Evolutionary conservation across 2,888 invertebrate species (phyloP).

Genomic region (Heliconius ethilla): DNA sequence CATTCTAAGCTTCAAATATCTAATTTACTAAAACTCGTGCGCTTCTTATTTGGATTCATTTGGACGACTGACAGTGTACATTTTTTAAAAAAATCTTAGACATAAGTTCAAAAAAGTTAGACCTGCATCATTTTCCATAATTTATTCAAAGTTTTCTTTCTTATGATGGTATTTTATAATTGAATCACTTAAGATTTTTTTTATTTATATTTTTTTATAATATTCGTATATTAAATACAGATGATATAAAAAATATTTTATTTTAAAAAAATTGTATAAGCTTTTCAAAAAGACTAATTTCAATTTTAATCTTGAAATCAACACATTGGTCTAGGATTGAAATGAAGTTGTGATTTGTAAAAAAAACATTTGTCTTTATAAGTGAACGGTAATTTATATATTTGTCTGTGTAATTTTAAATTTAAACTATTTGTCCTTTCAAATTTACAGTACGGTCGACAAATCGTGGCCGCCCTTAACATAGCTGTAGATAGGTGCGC

Average conservation of each 20-base stretch:
- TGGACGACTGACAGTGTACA: background rate
- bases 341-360: no score
- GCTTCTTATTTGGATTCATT: constrained; percentile 4
- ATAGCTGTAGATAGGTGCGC: no score
- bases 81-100: background rate
- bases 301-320: background rate
- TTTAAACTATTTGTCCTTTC: no score
- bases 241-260: background rate
- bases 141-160: background rate
- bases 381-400: no score
- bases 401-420: no score
- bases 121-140: background rate
- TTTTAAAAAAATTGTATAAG: background rate
- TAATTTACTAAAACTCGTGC: background rate
- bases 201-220: no score
- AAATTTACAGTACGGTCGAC: no score
- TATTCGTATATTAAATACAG: no score
- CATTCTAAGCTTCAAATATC: background rate
- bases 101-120: background rate
- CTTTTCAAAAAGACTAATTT: background rate
- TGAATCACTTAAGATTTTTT: no score
- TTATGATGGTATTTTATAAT: background rate
- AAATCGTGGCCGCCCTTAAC: no score
- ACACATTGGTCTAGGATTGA: background rate
- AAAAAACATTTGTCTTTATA: no score